Percentiles rank a stretch among this genome's conserved stretches.
These are phyloP conservation scores for Tachystola acroxantha DNA, from an alignment of 2,888 invertebrate species.

Conservation along the genomic window DNA sequence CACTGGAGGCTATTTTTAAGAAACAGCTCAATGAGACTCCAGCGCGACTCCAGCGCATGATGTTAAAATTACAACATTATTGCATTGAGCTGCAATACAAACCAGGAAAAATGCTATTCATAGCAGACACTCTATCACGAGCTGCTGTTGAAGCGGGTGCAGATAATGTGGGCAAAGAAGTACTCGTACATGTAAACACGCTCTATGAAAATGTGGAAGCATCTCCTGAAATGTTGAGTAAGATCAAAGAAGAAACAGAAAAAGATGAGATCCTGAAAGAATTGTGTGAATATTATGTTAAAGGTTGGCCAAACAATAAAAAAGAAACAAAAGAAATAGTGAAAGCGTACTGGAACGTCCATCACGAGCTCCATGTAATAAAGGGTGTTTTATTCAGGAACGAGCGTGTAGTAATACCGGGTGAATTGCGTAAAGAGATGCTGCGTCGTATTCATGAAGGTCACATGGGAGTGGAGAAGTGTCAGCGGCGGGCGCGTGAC, in stretches of 20 bases:
- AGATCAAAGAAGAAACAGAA: too few relatives aligned
- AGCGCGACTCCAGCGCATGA: not conserved
- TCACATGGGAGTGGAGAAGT: slow-evolving; percentile 12
- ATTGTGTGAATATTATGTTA: not conserved
- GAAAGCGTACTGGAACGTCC: slow-evolving; percentile 2
- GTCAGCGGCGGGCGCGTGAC: slow-evolving; percentile 14
- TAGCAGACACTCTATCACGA: slow-evolving; percentile 31
- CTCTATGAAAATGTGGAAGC: not conserved
- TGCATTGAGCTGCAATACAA: not conserved
- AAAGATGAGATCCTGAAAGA: not conserved
- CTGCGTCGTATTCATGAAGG: slow-evolving; percentile 11
- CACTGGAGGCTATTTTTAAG: slow-evolving; percentile 27
- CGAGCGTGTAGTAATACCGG: slow-evolving; percentile 1
- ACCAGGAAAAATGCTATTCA: slow-evolving; percentile 26
- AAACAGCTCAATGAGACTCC: slow-evolving; percentile 11
- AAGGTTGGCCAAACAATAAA: slow-evolving; percentile 7
- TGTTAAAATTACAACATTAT: slow-evolving; percentile 3
- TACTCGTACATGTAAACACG: slow-evolving; percentile 5
- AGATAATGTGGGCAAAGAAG: slow-evolving; percentile 7
- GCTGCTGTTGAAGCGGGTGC: slow-evolving; percentile 11
- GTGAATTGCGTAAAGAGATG: slow-evolving; percentile 3
- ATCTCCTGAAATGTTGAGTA: not conserved
- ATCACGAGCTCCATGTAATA: slow-evolving; percentile 2
- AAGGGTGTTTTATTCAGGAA: slow-evolving; percentile 4
- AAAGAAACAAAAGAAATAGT: slow-evolving; percentile 2